Evolutionary conservation across 64 coral and sea anemone genomes (phyloP), one percentile per base, ranked within the genome.

Genomic region (Montipora efflorescens): DNA sequence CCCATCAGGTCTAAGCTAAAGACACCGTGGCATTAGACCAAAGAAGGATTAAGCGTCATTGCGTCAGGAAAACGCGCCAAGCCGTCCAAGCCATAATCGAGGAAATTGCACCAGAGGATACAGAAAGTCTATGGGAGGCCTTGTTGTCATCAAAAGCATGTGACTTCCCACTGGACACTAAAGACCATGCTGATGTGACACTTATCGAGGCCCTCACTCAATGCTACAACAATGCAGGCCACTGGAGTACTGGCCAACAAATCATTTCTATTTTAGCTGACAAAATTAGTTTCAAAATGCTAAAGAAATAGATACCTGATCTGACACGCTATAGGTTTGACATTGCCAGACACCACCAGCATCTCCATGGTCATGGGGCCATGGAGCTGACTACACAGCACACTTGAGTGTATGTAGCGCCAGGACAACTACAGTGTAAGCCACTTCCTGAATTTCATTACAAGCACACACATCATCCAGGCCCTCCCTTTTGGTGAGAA

Each of bases 41-140:
- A 74, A 78, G 74, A 89, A 59, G 74, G 74, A 89, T 73, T 62
- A 89, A 89, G 18, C 19, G 74, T n/a, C 74, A 59, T 45, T 61
- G 62, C 59, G 28, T 78, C 51, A 49, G 74, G 44, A 89, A 61
- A 78, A 73, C 87, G 57, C 69, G 73, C 19, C 69, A 89, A 78
- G 87, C 53, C 53, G 73, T 78, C 52, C 73, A 89, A 48, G 87
- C 74, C 73, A 52, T 76, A 45, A 55, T 89, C n/a, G 87, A 89
- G 73, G 74, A 89, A 89, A 78, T 89, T 89, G 87, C 87, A 64
- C 87, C 73, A 79, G 76, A 51, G 76, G 18, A 79, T 49, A 79
- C 76, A 79, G 47, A 48, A 15, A 79, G 76, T 51, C 76, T 79
- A 51, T 49, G 45, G 76, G 48, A 79, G 76, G 45, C 76, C 46